phyloP scores from a whole-genome alignment of 92 coral and sea anemone species.

The Desmophyllum pertusum region DNA sequence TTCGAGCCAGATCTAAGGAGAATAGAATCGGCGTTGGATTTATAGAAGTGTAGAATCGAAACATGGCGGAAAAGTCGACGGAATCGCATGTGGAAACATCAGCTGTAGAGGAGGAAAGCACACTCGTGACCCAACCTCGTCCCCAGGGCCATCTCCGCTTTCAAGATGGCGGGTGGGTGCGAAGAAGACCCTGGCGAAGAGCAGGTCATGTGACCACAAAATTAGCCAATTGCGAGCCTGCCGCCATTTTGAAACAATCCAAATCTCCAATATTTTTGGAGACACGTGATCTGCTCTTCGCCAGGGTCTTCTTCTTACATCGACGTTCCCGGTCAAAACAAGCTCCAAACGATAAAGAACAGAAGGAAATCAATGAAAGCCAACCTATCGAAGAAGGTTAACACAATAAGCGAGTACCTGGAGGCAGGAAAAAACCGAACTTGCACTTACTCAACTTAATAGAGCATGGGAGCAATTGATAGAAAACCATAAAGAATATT shows the following conservation, averaged over 20 bases:
- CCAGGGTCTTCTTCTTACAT: too few relatives aligned
- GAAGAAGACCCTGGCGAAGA: too few relatives aligned
- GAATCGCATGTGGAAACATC: background rate
- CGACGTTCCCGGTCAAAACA: slow-evolving; percentile 12
- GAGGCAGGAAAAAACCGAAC: background rate
- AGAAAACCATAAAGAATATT: slow-evolving; percentile 2
- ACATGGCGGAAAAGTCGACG: slow-evolving; percentile 1
- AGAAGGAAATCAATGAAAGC: background rate
- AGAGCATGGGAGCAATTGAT: slow-evolving; percentile 11
- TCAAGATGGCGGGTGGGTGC: too few relatives aligned
- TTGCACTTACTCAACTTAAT: slow-evolving; percentile 1
- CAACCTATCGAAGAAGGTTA: background rate
- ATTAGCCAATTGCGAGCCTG: too few relatives aligned
- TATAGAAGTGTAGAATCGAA: background rate
- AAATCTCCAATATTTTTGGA: too few relatives aligned
- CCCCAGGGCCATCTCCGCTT: too few relatives aligned
- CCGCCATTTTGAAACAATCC: too few relatives aligned
- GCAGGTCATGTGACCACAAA: too few relatives aligned
- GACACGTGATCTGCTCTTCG: too few relatives aligned
- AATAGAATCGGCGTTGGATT: background rate
- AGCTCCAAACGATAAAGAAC: slow-evolving; percentile 12
- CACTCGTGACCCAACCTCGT: background rate
- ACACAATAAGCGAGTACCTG: background rate
- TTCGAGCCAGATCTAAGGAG: background rate
- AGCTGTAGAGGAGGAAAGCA: background rate